Evolutionary conservation across 2,888 invertebrate genomes (phyloP).

Genomic region (Pachymerium ferrugineum): DNA sequence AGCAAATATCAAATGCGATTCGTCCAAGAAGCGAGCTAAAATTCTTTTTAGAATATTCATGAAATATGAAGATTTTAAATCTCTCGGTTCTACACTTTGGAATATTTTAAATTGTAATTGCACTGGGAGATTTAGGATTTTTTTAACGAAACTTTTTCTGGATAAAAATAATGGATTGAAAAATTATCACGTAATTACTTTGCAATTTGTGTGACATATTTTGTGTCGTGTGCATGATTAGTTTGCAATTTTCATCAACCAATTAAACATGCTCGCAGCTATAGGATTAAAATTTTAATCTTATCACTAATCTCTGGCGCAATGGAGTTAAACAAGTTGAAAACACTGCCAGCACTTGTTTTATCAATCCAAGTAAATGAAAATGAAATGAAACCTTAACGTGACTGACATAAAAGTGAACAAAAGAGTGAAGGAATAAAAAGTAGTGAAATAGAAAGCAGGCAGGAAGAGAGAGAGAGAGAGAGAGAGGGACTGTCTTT

Average conservation of each 20-base stretch:
- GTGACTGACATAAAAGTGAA: background rate
- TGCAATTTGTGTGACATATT: background rate
- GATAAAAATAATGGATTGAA: too few relatives aligned
- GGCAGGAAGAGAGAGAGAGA: background rate
- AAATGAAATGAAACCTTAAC: background rate
- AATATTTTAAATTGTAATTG: too few relatives aligned
- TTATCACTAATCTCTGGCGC: background rate
- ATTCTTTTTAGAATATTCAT: too few relatives aligned
- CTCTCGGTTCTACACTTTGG: too few relatives aligned
- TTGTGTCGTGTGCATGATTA: background rate
- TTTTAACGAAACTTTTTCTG: too few relatives aligned
- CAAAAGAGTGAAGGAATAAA: background rate
- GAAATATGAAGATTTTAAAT: too few relatives aligned
- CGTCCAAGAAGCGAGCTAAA: too few relatives aligned
- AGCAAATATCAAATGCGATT: too few relatives aligned
- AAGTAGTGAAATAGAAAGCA: background rate
- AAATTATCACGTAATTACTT: too few relatives aligned
- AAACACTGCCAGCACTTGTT: background rate
- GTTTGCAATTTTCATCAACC: constrained; percentile 22
- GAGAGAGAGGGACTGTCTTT: background rate
- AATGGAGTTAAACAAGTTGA: background rate
- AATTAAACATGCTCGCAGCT: background rate
- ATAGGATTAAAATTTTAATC: constrained; percentile 9
- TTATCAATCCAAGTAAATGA: background rate
- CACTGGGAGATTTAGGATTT: too few relatives aligned